phyloP scores from a whole-genome alignment of 2,888 invertebrate species.

The Amorpha juglandis region DNA sequence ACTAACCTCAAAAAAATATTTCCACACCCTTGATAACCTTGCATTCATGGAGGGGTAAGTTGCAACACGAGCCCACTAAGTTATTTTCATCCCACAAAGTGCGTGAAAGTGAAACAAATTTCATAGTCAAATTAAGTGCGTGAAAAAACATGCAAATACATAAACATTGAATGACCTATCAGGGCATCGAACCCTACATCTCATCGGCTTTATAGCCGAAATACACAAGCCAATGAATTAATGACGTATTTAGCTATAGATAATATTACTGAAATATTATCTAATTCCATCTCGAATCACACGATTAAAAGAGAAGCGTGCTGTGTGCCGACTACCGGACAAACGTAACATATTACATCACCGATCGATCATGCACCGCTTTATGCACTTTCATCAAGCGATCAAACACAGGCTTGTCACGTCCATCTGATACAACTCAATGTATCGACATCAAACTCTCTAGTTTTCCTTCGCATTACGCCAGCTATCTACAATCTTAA shows the following conservation, averaged over 20 bases:
- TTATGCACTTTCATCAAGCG: slow-evolving; percentile 4
- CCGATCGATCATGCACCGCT: neutral
- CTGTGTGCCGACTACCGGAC: neutral
- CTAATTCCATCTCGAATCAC: neutral
- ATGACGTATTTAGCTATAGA: neutral
- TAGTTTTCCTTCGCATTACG: slow-evolving; percentile 10
- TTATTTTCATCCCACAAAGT: too few relatives aligned
- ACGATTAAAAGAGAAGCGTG: neutral
- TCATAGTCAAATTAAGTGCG: too few relatives aligned
- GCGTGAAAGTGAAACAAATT: too few relatives aligned
- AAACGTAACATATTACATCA: neutral
- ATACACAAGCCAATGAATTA: too few relatives aligned
- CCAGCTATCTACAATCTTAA: slow-evolving; percentile 20
- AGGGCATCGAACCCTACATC: too few relatives aligned
- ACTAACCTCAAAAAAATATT: too few relatives aligned
- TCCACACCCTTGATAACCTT: too few relatives aligned
- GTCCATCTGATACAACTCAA: neutral
- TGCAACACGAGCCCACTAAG: too few relatives aligned
- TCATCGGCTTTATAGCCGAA: too few relatives aligned
- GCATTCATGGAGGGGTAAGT: too few relatives aligned
- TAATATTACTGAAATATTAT: neutral
- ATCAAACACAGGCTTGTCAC: slow-evolving; percentile 3
- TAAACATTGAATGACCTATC: too few relatives aligned
- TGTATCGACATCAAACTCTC: slow-evolving; percentile 19
- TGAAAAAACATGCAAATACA: too few relatives aligned